phyloP scores from a whole-genome alignment of 2,888 invertebrate species.

The Timandra comae region DNA sequence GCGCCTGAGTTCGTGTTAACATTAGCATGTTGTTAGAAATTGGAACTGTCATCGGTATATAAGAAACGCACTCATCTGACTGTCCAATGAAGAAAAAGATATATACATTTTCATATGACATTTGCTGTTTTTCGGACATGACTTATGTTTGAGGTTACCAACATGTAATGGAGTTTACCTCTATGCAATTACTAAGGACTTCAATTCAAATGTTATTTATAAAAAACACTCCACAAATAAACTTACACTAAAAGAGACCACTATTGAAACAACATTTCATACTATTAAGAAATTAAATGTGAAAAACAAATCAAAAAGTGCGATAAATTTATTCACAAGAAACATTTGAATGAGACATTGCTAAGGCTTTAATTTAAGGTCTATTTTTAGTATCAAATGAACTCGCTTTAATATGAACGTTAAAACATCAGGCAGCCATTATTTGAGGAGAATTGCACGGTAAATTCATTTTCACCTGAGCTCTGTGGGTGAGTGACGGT shows the following conservation, averaged over 20 bases:
- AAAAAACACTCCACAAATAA: no score
- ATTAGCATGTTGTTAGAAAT: slow-evolving; percentile 20
- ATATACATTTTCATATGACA: no score
- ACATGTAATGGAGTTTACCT: no score
- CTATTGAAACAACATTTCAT: no score
- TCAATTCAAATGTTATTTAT: no score
- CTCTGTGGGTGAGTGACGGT: slow-evolving; percentile 16
- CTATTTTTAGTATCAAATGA: slow-evolving; percentile 11
- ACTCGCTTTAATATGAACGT: slow-evolving; percentile 3
- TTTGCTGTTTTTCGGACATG: no score
- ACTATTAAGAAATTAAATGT: no score
- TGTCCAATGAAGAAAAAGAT: no score
- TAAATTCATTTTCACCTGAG: slow-evolving; percentile 16
- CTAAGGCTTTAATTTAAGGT: slow-evolving; percentile 7
- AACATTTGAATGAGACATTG: slow-evolving; percentile 4
- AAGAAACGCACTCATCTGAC: neutral
- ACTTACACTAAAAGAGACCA: no score
- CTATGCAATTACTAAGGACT: no score
- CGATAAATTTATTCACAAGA: neutral
- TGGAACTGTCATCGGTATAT: slow-evolving; percentile 26
- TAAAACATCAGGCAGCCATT: slow-evolving; percentile 13
- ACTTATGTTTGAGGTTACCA: no score
- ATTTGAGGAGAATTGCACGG: slow-evolving; percentile 12
- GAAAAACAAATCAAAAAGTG: no score
- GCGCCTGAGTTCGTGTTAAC: slow-evolving; percentile 24